Conservation (phyloP, 2,797 vertebrate genomes). For the Acanthurus tractus region DNA sequence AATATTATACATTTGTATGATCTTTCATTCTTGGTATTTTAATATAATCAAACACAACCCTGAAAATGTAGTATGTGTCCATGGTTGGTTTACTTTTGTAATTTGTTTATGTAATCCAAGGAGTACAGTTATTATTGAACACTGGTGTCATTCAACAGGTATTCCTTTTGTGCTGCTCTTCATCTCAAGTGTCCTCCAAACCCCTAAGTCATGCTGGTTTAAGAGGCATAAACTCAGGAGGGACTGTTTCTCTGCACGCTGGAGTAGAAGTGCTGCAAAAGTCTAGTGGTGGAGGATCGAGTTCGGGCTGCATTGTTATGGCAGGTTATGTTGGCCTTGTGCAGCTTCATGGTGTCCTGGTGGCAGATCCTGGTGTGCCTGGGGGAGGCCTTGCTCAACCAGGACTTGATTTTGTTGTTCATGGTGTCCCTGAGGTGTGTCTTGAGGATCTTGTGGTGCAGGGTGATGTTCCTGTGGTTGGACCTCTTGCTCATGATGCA, state of each 20-base stretch:
- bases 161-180: constrained; percentile 51
- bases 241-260: constrained; percentile 50
- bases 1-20: constrained; percentile 1
- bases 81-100: constrained; percentile 27
- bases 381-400: constrained; percentile 63
- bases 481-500: constrained; percentile 59
- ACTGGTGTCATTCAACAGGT: constrained; percentile 38
- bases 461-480: constrained; percentile 62
- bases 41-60: constrained; percentile 28
- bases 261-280: constrained; percentile 52
- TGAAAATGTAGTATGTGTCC: constrained; percentile 37
- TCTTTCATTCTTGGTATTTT: constrained; percentile 31
- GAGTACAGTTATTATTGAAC: constrained; percentile 38
- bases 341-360: constrained; percentile 71
- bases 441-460: constrained; percentile 43
- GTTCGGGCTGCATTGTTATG: constrained; percentile 59
- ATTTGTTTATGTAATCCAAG: constrained; percentile 37
- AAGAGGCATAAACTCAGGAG: constrained; percentile 42
- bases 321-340: constrained; percentile 65
- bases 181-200: constrained; percentile 47
- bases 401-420: constrained; percentile 49
- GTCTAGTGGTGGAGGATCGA: constrained; percentile 51
- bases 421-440: constrained; percentile 58
- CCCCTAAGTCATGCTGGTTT: constrained; percentile 50
- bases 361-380: constrained; percentile 73